Conservation (phyloP, 2,113 vertebrate genomes). For the Galemys pyrenaicus region DNA sequence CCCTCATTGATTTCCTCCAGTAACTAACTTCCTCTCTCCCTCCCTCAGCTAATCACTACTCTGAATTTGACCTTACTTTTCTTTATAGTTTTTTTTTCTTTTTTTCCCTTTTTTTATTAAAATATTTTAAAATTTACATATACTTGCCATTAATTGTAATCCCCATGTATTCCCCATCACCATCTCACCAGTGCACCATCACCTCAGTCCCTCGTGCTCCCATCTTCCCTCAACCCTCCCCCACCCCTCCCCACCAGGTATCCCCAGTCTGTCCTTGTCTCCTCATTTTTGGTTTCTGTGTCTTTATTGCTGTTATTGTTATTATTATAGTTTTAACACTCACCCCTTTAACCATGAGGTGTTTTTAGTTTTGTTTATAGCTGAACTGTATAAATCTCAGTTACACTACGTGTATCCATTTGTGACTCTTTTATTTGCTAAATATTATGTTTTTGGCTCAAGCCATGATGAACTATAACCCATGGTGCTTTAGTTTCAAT, state of each 20-base stretch:
- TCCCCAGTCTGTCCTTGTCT: too few species aligned
- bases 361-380: neutral
- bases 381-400: neutral
- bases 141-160: too few species aligned
- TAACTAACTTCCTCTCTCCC: neutral
- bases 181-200: too few species aligned
- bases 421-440: neutral
- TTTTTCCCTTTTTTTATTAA: too few species aligned
- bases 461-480: neutral
- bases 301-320: too few species aligned
- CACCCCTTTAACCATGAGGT: neutral
- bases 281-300: too few species aligned
- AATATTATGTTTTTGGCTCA: neutral
- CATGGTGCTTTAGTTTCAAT: conserved; percentile 21
- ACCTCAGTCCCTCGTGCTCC: too few species aligned
- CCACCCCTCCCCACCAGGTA: too few species aligned
- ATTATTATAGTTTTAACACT: neutral
- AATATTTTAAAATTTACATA: too few species aligned
- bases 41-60: neutral
- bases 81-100: neutral
- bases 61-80: neutral
- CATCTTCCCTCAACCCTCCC: too few species aligned
- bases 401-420: neutral
- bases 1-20: neutral
- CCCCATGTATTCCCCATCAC: too few species aligned